A percentile compares a stretch with the other conserved stretches of the same genome.
Evolutionary conservation across 2,888 invertebrate genomes (phyloP).

Genomic region (Drosophila eohydei): DNA sequence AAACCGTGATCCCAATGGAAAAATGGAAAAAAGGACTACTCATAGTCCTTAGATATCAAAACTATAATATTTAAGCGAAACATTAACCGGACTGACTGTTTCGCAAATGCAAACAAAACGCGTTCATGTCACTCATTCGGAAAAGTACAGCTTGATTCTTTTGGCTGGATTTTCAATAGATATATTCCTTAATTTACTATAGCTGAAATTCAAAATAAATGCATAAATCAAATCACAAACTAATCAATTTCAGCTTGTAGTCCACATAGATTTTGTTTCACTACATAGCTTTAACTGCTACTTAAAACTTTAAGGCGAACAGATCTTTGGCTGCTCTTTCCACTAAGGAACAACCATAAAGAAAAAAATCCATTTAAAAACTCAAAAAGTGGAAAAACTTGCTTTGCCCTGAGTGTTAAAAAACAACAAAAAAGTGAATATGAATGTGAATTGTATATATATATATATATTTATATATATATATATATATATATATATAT

Average conservation of each 20-base stretch:
- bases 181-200: no score
- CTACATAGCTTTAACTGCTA: neutral
- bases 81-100: no score
- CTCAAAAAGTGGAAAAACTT: slow-evolving; percentile 67
- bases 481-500: neutral
- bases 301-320: neutral
- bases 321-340: slow-evolving; percentile 1
- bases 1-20: no score
- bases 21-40: no score
- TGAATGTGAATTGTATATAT: slow-evolving; percentile 39
- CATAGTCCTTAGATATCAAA: no score
- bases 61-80: no score
- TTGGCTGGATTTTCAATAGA: no score
- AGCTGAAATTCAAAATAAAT: neutral
- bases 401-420: slow-evolving; percentile 52
- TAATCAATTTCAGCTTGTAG: neutral
- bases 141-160: no score
- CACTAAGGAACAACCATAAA: slow-evolving; percentile 8
- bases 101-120: no score
- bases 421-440: slow-evolving; percentile 48
- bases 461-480: slow-evolving; percentile 9
- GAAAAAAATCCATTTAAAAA: slow-evolving; percentile 54
- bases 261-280: neutral
- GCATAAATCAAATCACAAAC: no score
- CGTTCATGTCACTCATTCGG: no score